Base-by-base conservation (phyloP, 2,797 vertebrate species). In the Syndactyla subalaris region DNA sequence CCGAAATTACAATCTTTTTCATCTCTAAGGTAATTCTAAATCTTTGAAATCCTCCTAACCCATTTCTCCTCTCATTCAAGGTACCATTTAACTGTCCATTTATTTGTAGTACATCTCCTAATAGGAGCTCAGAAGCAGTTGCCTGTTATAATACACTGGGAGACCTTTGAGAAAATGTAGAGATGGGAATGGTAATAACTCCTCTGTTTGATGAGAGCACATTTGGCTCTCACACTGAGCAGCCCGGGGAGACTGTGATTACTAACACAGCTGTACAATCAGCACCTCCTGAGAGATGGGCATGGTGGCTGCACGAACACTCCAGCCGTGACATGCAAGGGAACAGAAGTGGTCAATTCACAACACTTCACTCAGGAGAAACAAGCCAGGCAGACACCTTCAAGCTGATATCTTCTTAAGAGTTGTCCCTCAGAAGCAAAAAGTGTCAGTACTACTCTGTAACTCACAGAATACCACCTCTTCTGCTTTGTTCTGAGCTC, bases 331-430 rank as follows among this genome's bases (percentile, higher is more conserved):
- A 39, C 38, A 3, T 0, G 6, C 2, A 2, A 38, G 18, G 7
- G 30, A 22, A 27, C 36, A 30, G n/a, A 4, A 66, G 22, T 0
- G 0, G 20, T 13, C 39, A 61, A n/a, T 17, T 70, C 14, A 12
- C 43, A 58, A 66, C 4, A 0, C 16, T 24, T 14, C 19, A 3
- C 0, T 1, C 34, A 22, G 68, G 27, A 32, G 38, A 54, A 49
- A 18, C 34, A 59, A 30, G 18, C 7, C 58, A 29, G 36, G 9
- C 26, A 34, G 38, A 14, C 8, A 34, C 34, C 23, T 26, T 49
- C 61, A 32, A 4, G 12, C 29, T 22, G 51, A 12, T 38, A 4
- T 54, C 29, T n/a, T 12, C 26, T 32, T 17, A 8, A n/a, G 39
- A 41, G 18, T 26, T 49, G 26, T 32, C 9, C 8, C 18, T 15